Evolutionary conservation across 2,797 vertebrate genomes (phyloP).

Genomic region (Karalla daura): DNA sequence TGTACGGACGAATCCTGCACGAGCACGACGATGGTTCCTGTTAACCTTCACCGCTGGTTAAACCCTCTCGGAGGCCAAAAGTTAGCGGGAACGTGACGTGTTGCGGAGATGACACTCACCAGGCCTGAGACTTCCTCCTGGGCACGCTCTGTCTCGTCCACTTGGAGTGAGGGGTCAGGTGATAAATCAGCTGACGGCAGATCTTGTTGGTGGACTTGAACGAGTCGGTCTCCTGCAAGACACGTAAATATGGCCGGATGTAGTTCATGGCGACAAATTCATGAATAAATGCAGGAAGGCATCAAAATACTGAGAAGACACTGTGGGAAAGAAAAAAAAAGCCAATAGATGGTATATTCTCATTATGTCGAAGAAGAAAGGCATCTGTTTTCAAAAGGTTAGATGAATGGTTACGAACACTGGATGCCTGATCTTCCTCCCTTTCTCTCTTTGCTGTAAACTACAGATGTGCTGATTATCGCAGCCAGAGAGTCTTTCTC

Average conservation of each 20-base stretch:
- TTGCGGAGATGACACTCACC: slow-evolving; percentile 83
- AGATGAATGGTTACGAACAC: not conserved
- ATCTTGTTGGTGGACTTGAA: slow-evolving; percentile 91
- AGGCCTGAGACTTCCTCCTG: slow-evolving; percentile 87
- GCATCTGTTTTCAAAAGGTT: not conserved
- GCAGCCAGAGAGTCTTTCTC: slow-evolving; percentile 38
- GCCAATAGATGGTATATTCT: not conserved
- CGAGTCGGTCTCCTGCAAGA: slow-evolving; percentile 84
- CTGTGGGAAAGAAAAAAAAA: not conserved
- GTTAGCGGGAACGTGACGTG: too few species aligned
- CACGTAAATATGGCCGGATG: not conserved
- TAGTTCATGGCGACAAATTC: not conserved
- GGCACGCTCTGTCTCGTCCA: slow-evolving; percentile 83
- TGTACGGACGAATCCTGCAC: too few species aligned
- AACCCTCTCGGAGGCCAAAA: too few species aligned
- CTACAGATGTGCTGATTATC: slow-evolving; percentile 20
- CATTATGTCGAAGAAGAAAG: not conserved
- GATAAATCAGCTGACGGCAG: slow-evolving; percentile 92
- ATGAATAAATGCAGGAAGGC: not conserved
- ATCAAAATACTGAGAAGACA: not conserved
- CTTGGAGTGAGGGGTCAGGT: slow-evolving; percentile 92
- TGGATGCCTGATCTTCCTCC: slow-evolving; percentile 3
- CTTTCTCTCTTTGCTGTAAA: slow-evolving; percentile 18
- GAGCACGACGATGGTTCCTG: too few species aligned
- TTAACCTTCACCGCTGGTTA: too few species aligned